phyloP scores from a whole-genome alignment of 2,797 vertebrate species.

The Clarias laeviceps region DNA sequence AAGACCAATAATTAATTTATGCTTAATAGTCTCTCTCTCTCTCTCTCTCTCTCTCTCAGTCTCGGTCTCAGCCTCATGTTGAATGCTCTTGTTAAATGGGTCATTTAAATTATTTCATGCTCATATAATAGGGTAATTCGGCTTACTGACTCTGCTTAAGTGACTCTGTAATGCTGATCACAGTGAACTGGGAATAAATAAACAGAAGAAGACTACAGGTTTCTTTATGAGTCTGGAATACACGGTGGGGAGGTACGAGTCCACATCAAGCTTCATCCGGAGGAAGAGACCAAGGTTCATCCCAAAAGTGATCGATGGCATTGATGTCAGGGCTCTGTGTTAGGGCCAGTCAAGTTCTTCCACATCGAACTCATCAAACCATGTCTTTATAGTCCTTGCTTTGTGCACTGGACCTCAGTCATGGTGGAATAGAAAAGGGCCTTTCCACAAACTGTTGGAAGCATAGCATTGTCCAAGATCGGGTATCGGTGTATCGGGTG shows the following conservation, averaged over 20 bases:
- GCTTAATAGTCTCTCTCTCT: neutral
- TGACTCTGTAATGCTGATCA: neutral
- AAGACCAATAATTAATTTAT: neutral
- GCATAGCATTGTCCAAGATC: too few relatives aligned
- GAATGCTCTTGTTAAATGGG: constrained; percentile 19
- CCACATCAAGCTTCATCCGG: neutral
- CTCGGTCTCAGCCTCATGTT: neutral
- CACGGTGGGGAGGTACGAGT: neutral
- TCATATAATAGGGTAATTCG: constrained; percentile 13
- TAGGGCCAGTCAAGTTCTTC: too few relatives aligned
- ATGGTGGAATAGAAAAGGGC: too few relatives aligned
- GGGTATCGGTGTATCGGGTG: too few relatives aligned
- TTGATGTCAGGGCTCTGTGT: too few relatives aligned
- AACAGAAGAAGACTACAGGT: constrained; percentile 10
- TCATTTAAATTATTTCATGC: constrained; percentile 6
- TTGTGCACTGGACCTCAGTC: too few relatives aligned
- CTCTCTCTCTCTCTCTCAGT: constrained; percentile 16
- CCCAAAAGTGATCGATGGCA: too few relatives aligned
- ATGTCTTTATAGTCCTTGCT: too few relatives aligned
- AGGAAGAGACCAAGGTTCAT: neutral
- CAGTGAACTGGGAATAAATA: neutral
- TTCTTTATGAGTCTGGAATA: neutral
- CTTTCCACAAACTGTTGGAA: too few relatives aligned
- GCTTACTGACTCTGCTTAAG: constrained; percentile 7
- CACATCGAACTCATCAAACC: too few relatives aligned